phyloP scores from a whole-genome alignment of 1,140 invertebrate genomes.

The Ceratoteleas bidentatus region DNA sequence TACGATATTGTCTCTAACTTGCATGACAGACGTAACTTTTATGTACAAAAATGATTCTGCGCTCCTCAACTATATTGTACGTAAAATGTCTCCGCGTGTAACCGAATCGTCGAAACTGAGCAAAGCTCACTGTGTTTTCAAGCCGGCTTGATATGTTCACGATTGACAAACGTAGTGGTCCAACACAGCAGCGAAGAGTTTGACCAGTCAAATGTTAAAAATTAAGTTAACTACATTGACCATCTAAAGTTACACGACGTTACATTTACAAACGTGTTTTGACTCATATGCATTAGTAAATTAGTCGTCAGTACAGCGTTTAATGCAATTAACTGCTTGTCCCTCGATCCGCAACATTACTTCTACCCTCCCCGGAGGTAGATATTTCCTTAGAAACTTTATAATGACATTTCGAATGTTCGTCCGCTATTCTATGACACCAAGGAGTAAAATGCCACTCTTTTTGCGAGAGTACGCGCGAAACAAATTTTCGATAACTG shows the following conservation, averaged over 20 bases:
- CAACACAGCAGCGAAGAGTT: conserved; percentile 51
- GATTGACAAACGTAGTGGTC: conserved; percentile 67
- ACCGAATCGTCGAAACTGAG: not conserved
- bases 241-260: conserved; percentile 61
- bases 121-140: conserved; percentile 20
- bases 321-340: conserved; percentile 48
- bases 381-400: conserved; percentile 46
- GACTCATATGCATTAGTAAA: conserved; percentile 43
- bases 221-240: conserved; percentile 69
- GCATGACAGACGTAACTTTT: conserved; percentile 9
- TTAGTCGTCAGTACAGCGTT: conserved; percentile 33
- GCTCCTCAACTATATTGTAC: not conserved
- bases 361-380: conserved; percentile 50
- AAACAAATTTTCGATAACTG: too few species aligned
- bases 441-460: conserved; percentile 39
- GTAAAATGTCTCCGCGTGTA: not conserved
- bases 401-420: conserved; percentile 34
- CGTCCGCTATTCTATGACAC: conserved; percentile 18
- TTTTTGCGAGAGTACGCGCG: not conserved
- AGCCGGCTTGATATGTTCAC: conserved; percentile 73
- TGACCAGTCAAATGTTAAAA: conserved; percentile 59
- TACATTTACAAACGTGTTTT: conserved; percentile 49
- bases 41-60: conserved; percentile 14
- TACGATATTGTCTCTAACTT: conserved; percentile 25
- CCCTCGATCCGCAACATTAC: conserved; percentile 37